Evolutionary conservation across 2,113 vertebrate genomes (phyloP).

Genomic region (Peucedramus taeniatus): DNA sequence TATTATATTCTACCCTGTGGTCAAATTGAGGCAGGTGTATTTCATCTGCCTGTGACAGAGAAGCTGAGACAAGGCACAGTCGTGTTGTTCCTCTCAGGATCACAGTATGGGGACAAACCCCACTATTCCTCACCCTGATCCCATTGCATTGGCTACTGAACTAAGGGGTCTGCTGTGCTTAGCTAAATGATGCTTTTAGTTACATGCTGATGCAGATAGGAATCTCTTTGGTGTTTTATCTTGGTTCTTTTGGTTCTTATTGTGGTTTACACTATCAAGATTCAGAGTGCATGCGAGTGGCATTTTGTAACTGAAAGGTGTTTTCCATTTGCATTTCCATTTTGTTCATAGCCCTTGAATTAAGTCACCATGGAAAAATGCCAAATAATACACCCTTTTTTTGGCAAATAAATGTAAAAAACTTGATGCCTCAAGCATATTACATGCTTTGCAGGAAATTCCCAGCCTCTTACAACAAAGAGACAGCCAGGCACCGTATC

Average conservation of each 20-base stretch:
- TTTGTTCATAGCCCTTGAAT: conserved; percentile 54
- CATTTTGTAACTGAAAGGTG: conserved; percentile 41
- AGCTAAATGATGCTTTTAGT: not conserved
- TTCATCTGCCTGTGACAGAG: not conserved
- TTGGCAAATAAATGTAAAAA: conserved; percentile 59
- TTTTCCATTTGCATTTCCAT: conserved; percentile 55
- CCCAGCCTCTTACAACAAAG: conserved; percentile 60
- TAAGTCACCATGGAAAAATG: conserved; percentile 60
- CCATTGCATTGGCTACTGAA: not conserved
- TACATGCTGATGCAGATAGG: not conserved
- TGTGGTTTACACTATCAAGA: not conserved
- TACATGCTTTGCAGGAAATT: conserved; percentile 64
- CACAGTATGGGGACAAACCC: not conserved
- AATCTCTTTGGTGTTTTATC: not conserved
- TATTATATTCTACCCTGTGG: not conserved
- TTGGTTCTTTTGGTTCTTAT: not conserved
- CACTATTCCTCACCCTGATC: not conserved
- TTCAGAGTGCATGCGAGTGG: not conserved
- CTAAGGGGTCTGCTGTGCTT: not conserved
- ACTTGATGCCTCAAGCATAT: conserved; percentile 57
- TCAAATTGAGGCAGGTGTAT: not conserved
- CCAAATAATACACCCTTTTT: conserved; percentile 59
- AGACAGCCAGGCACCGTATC: conserved; percentile 31
- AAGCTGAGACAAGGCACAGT: not conserved
- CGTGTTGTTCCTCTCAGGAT: not conserved